Conservation (phyloP, 2,888 invertebrate species). For the Phrixothrix hirtus region DNA sequence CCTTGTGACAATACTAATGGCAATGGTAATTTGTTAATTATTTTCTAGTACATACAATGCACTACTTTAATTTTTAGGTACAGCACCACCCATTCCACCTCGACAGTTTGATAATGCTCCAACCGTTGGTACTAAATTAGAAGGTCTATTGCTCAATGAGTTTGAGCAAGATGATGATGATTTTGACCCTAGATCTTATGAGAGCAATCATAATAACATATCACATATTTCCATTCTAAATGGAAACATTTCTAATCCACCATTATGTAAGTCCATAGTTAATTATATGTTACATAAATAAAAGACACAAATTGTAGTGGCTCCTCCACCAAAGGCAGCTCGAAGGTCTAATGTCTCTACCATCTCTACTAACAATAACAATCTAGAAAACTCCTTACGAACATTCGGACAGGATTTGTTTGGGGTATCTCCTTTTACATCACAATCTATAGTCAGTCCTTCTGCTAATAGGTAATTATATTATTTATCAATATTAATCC, state of each 20-base stretch:
- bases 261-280: conserved; percentile 67
- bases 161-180: conserved; percentile 77
- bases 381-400: conserved; percentile 42
- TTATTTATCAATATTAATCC: not conserved
- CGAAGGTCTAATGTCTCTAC: conserved; percentile 55
- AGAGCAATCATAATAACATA: conserved; percentile 60
- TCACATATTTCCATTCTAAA: conserved; percentile 46
- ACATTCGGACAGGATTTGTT: conserved; percentile 72
- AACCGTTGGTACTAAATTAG: conserved; percentile 76
- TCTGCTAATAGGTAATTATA: conserved; percentile 42
- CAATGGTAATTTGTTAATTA: no score
- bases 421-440: conserved; percentile 70
- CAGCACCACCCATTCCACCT: conserved; percentile 59
- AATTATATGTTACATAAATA: not conserved
- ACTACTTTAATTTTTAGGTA: conserved; percentile 10
- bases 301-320: conserved; percentile 65
- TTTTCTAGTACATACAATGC: no score
- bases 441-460: conserved; percentile 42
- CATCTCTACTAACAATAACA: conserved; percentile 42
- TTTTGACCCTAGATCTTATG: conserved; percentile 87
- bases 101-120: conserved; percentile 54
- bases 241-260: conserved; percentile 58
- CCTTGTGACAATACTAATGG: conserved; percentile 44
- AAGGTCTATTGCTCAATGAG: conserved; percentile 76
- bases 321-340: conserved; percentile 83